Evolutionary conservation across 2,113 vertebrate species (phyloP), one percentile per base, ranked within the genome.

Genomic region (Ondatra zibethicus): DNA sequence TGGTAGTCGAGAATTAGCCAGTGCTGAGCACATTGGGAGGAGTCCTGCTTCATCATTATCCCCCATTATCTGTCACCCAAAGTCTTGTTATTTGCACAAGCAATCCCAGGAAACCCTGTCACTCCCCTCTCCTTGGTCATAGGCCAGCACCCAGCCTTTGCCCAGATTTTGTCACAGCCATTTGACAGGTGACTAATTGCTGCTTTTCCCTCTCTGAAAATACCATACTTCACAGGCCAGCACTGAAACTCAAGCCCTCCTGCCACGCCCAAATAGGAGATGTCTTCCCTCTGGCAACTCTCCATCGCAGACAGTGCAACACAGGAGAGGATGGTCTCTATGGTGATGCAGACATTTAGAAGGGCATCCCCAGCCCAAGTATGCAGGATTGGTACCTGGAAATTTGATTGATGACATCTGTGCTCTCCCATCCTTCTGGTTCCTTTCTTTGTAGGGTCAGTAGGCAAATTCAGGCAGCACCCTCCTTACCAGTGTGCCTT

Each of bases 131-230:
- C 45, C 61, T 89, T 94, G 84, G 72, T 88, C 14, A 65, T 36
- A 75, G 45, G 93, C 92, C 90, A 97, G 0, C 84, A 78, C 82
- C 89, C 90, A 95, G 89, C 65, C 95, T 88, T 45, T 39, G 75
- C 76, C 68, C 82, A 91, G 94, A 97, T 89, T 90, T 92, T 77
- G 80, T 65, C 78, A 42, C 11, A 95, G 90, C 66, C 42, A 1
- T 90, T 95, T 95, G 88, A 80, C 92, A 91, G 70, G 95, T 88
- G 95, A 95, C 96, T 93, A 86, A 95, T 82, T 94, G 90, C 90
- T 55, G 19, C 70, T 73, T 96, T 36, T 36, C 25, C n/a, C 19
- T 19, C 85, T 75, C 89, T 91, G 80, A 89, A 92, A 96, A 68
- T 45, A 68, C 19, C 94, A n/a, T 75, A 42, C 66, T 84, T 88